Percentiles rank a stretch among this genome's conserved stretches.
Evolutionary conservation across 2,113 vertebrate genomes (phyloP).

Genomic region (Barnardius zonarius): DNA sequence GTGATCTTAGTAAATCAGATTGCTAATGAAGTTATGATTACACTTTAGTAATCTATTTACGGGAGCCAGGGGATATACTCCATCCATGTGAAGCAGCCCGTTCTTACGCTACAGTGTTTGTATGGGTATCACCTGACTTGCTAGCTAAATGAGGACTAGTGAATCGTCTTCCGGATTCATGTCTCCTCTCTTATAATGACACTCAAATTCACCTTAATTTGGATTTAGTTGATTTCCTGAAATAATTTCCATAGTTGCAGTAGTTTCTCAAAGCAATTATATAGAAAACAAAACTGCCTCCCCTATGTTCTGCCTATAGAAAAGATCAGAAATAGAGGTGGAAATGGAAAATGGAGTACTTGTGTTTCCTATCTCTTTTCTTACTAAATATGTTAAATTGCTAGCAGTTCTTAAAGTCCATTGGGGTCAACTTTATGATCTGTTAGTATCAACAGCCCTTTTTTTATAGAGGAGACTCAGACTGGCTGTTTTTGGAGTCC

Average conservation of each 20-base stretch:
- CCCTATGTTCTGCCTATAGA: not conserved
- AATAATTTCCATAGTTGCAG: not conserved
- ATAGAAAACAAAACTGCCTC: not conserved
- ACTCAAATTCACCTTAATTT: not conserved
- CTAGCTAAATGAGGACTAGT: not conserved
- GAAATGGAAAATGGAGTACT: not conserved
- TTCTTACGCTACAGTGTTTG: not conserved
- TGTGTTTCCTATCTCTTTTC: not conserved
- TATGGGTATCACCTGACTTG: not conserved
- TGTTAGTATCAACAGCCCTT: not conserved
- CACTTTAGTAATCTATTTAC: not conserved
- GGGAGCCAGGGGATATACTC: not conserved
- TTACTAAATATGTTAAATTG: not conserved
- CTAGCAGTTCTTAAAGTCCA: not conserved
- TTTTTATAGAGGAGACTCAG: not conserved
- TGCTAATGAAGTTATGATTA: not conserved
- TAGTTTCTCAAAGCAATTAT: not conserved
- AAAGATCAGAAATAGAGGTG: not conserved
- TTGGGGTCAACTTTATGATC: not conserved
- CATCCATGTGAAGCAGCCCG: not conserved
- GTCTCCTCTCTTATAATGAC: not conserved
- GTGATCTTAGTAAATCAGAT: not conserved
- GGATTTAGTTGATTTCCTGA: not conserved
- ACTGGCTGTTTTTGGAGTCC: not conserved
- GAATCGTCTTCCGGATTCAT: not conserved